Evolutionary conservation across 1,140 invertebrate genomes (phyloP).

Genomic region (Cyphomyrmex costatus): DNA sequence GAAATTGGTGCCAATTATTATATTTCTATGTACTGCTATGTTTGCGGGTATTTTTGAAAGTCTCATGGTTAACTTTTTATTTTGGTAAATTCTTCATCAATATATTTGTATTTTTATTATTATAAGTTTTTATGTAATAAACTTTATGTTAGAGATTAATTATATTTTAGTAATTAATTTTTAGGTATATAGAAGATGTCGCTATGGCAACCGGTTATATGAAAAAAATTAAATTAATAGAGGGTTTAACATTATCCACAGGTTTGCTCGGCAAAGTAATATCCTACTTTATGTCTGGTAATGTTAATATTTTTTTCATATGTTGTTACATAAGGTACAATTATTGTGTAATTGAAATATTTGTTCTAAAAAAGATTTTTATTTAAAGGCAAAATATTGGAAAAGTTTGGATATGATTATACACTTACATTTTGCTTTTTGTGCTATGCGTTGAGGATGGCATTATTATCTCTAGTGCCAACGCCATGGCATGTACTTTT

Average conservation of each 20-base stretch:
- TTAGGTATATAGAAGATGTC: constrained; percentile 91
- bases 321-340: neutral
- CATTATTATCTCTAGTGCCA: constrained; percentile 90
- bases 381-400: constrained; percentile 88
- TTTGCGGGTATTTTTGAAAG: constrained; percentile 92
- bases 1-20: constrained; percentile 88
- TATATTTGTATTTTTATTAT: neutral
- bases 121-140: neutral
- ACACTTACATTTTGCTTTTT: constrained; percentile 91
- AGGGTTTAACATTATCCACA: constrained; percentile 91
- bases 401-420: constrained; percentile 91
- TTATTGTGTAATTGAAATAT: constrained; percentile 63
- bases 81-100: constrained; percentile 88
- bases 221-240: constrained; percentile 91
- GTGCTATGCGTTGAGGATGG: constrained; percentile 90
- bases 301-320: neutral
- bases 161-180: constrained; percentile 18
- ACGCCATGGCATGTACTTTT: constrained; percentile 92
- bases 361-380: no score
- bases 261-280: constrained; percentile 92
- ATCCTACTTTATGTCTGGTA: constrained; percentile 88
- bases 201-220: constrained; percentile 88
- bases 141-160: neutral
- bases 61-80: constrained; percentile 92
- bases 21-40: constrained; percentile 90